Conservation (phyloP, 2,888 invertebrate species). For the Shargacucullia verbasci region DNA sequence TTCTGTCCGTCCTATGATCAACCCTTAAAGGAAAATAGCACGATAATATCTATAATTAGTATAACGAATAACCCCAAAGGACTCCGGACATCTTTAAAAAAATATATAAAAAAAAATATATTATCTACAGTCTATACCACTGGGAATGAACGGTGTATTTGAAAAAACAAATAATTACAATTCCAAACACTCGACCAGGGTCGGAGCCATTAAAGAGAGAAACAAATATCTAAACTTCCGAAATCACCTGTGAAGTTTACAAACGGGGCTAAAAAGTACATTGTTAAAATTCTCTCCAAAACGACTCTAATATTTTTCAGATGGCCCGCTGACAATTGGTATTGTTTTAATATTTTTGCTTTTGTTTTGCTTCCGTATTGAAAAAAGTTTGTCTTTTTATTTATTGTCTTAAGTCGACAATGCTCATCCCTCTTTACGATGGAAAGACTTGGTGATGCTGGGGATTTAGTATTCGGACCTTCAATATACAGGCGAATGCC, state of each 20-base stretch:
- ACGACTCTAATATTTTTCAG: slow-evolving; percentile 43
- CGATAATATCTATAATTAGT: slow-evolving; percentile 4
- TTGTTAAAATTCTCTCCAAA: slow-evolving; percentile 44
- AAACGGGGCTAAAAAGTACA: slow-evolving; percentile 43
- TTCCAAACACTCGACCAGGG: slow-evolving; percentile 36
- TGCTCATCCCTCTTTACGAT: no score
- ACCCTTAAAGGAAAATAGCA: not conserved
- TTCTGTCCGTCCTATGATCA: no score
- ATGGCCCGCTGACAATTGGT: slow-evolving; percentile 41
- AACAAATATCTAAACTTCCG: slow-evolving; percentile 54
- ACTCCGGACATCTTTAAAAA: slow-evolving; percentile 19
- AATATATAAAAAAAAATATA: no score
- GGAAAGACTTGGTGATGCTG: no score
- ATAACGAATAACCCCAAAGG: slow-evolving; percentile 17
- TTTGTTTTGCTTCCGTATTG: slow-evolving; percentile 10
- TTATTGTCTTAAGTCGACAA: no score
- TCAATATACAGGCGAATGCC: no score
- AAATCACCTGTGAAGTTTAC: slow-evolving; percentile 54
- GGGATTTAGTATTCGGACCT: no score
- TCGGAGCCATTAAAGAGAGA: slow-evolving; percentile 43
- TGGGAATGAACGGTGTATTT: slow-evolving; percentile 23
- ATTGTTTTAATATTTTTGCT: slow-evolving; percentile 16
- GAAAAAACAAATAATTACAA: slow-evolving; percentile 35
- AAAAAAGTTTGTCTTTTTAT: not conserved
- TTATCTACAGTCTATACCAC: not conserved